These are phyloP conservation scores for Drosophila quadrilineata DNA, from an alignment of 1,140 invertebrate genomes.

Conservation along the genomic window DNA sequence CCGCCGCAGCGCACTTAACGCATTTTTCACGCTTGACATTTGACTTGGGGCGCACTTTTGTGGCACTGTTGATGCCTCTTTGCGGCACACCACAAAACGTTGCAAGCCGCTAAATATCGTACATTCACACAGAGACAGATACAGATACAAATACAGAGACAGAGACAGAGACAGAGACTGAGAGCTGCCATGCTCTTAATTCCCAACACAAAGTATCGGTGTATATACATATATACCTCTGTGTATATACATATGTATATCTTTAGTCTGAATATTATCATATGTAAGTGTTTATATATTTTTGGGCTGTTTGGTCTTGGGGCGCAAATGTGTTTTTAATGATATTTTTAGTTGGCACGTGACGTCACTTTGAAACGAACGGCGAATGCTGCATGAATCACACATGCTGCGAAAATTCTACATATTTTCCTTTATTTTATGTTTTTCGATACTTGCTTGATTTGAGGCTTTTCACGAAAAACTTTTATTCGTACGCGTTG, in stretches of 20 bases:
- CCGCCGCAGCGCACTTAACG: conserved; percentile 73
- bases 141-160: background rate
- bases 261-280: no score
- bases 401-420: conserved; percentile 35
- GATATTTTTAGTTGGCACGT: conserved; percentile 70
- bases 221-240: conserved; percentile 8
- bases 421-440: conserved; percentile 14
- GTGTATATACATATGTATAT: conserved; percentile 31
- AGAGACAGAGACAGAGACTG: background rate
- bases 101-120: conserved; percentile 8
- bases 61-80: conserved; percentile 18
- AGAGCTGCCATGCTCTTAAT: conserved; percentile 55
- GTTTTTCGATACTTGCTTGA: conserved; percentile 28
- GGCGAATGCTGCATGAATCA: conserved; percentile 50
- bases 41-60: conserved; percentile 76
- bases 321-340: conserved; percentile 63
- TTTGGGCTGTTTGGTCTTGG: conserved; percentile 36
- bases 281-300: conserved; percentile 32
- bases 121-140: no score
- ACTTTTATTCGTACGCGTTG: conserved; percentile 48
- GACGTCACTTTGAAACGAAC: conserved; percentile 58
- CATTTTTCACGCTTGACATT: conserved; percentile 80
- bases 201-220: conserved; percentile 25
- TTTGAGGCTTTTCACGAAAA: conserved; percentile 36
- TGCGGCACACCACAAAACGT: conserved; percentile 24